These are phyloP conservation scores for Oryzaephilus surinamensis DNA, from an alignment of 1,140 invertebrate genomes.

Conservation along the genomic window DNA sequence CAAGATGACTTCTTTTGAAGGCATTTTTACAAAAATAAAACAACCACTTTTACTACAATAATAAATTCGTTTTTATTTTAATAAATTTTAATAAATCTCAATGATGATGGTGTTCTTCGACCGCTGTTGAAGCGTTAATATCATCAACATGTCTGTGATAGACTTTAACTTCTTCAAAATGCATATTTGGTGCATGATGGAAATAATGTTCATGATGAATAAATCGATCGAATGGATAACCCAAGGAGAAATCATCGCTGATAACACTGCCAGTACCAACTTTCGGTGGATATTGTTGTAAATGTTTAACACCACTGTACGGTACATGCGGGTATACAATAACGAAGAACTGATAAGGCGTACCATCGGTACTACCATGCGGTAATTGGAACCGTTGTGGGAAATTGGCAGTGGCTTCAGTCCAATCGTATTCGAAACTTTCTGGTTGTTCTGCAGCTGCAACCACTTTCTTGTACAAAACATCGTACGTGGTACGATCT, in stretches of 20 bases:
- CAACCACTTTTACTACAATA: not conserved
- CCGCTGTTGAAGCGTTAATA: constrained; percentile 11
- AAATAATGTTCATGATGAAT: constrained; percentile 34
- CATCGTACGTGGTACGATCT: constrained; percentile 49
- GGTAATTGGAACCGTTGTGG: constrained; percentile 43
- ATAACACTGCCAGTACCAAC: constrained; percentile 31
- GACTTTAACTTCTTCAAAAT: constrained; percentile 35
- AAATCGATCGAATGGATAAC: constrained; percentile 39
- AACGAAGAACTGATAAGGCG: constrained; percentile 52
- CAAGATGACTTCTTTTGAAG: not conserved
- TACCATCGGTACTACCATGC: constrained; percentile 52
- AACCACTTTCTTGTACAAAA: constrained; percentile 47
- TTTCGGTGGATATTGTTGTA: constrained; percentile 39
- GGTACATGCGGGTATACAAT: constrained; percentile 44
- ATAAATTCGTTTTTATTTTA: no score
- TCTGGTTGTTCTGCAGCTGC: constrained; percentile 40
- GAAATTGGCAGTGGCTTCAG: constrained; percentile 37
- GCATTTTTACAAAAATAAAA: not conserved
- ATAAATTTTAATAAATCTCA: no score
- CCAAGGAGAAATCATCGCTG: constrained; percentile 24
- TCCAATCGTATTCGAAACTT: constrained; percentile 41
- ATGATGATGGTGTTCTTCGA: no score
- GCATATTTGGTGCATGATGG: constrained; percentile 35
- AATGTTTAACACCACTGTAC: constrained; percentile 9
- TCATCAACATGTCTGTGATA: constrained; percentile 46